Conservation (phyloP, 2,113 vertebrate genomes). For the Hymenochirus boettgeri region DNA sequence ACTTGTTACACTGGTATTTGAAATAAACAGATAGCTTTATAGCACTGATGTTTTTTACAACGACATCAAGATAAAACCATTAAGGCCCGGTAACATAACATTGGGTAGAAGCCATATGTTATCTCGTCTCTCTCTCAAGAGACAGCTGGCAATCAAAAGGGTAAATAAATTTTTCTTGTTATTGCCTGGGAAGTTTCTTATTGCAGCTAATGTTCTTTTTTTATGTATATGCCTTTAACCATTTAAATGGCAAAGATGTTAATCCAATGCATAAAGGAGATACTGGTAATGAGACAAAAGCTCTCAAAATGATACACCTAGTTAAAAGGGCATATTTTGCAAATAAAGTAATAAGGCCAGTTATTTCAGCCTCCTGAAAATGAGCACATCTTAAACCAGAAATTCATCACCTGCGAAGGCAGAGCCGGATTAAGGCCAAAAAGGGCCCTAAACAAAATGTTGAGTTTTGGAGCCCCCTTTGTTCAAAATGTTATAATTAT, state of each 20-base stretch:
- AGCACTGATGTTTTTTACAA: conserved; percentile 36
- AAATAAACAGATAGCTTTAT: conserved; percentile 20
- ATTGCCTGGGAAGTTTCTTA: conserved; percentile 4
- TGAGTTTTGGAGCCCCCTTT: too few relatives aligned
- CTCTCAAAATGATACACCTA: too few relatives aligned
- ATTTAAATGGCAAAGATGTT: background rate
- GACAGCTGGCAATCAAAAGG: conserved; percentile 34
- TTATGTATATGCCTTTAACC: background rate
- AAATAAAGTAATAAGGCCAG: too few relatives aligned
- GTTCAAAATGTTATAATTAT: too few relatives aligned
- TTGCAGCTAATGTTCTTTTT: background rate
- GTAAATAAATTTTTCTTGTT: conserved; percentile 19
- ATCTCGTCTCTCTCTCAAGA: conserved; percentile 19
- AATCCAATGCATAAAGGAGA: too few relatives aligned
- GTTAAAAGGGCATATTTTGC: too few relatives aligned
- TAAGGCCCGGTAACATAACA: conserved; percentile 27
- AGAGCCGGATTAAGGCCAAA: too few relatives aligned
- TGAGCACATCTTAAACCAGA: too few relatives aligned
- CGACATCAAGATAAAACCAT: conserved; percentile 26
- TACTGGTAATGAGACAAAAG: too few relatives aligned
- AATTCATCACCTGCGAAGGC: too few relatives aligned
- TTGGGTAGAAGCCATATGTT: conserved; percentile 30
- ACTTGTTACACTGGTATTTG: conserved; percentile 25
- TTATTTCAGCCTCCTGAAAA: too few relatives aligned
- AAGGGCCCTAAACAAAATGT: too few relatives aligned